These are phyloP conservation scores for Helicoverpa armigera DNA, from an alignment of 1,140 invertebrate species.

Conservation along the genomic window DNA sequence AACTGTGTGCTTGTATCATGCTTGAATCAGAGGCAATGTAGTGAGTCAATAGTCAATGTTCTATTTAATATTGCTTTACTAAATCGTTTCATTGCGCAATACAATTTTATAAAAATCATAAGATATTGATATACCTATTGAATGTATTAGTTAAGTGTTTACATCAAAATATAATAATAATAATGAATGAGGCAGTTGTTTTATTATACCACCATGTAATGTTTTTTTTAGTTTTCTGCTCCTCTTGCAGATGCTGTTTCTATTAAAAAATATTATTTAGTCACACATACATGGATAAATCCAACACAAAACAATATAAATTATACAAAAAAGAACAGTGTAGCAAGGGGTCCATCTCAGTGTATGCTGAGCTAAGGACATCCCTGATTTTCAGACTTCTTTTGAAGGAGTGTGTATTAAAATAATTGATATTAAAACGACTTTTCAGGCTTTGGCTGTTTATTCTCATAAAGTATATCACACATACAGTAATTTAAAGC, in stretches of 20 bases:
- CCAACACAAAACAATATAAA: too few species aligned
- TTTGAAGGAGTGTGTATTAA: background rate
- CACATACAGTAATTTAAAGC: slow-evolving; percentile 74
- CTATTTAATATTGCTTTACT: slow-evolving; percentile 11
- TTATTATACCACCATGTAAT: background rate
- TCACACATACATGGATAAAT: background rate
- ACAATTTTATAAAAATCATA: background rate
- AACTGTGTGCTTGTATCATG: slow-evolving; percentile 10
- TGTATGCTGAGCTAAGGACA: too few species aligned
- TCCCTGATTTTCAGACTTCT: too few species aligned
- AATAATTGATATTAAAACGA: too few species aligned
- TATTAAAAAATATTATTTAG: too few species aligned
- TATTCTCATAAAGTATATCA: slow-evolving; percentile 45
- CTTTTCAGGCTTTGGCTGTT: slow-evolving; percentile 42
- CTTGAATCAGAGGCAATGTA: slow-evolving; percentile 18
- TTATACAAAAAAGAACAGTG: too few species aligned
- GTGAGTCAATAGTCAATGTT: slow-evolving; percentile 1
- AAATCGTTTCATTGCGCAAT: slow-evolving; percentile 6
- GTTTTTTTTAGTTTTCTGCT: background rate
- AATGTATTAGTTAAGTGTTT: slow-evolving; percentile 35
- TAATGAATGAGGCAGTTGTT: background rate
- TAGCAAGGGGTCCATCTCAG: too few species aligned
- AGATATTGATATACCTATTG: slow-evolving; percentile 16
- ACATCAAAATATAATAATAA: slow-evolving; percentile 42
- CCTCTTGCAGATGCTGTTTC: too few species aligned